Conservation (phyloP, 2,888 invertebrate genomes). For the Geotrupes spiniger region DNA sequence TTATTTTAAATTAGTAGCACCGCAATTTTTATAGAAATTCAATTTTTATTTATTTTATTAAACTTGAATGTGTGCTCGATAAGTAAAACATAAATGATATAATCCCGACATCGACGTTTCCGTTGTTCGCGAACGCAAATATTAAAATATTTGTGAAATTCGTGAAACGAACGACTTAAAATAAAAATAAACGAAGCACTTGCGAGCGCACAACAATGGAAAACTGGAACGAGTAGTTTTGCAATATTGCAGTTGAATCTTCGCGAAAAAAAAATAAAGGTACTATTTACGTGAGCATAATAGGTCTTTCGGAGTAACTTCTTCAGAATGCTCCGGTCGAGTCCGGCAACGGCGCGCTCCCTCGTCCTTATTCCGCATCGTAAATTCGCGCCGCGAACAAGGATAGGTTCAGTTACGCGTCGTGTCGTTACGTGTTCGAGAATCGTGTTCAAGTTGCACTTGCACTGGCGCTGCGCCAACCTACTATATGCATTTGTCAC, state of each 20-base stretch:
- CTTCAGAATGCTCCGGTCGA: conserved; percentile 3
- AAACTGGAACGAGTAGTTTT: conserved; percentile 18
- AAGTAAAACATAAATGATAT: too few species aligned
- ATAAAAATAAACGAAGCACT: conserved; percentile 7
- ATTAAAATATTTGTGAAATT: too few species aligned
- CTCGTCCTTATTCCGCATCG: conserved; percentile 2
- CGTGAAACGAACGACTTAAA: too few species aligned
- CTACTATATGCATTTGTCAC: conserved; percentile 22
- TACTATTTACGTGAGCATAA: conserved; percentile 18
- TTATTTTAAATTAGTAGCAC: too few species aligned
- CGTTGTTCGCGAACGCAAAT: too few species aligned
- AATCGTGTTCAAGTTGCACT: conserved; percentile 23
- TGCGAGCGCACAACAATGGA: conserved; percentile 11
- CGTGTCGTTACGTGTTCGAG: conserved; percentile 10
- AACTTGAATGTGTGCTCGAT: too few species aligned
- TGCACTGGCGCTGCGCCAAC: conserved; percentile 29
- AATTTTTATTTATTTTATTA: too few species aligned
- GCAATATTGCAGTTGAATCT: conserved; percentile 17
- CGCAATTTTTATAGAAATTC: too few species aligned
- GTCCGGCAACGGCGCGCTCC: conserved; percentile 1
- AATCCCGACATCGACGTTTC: too few species aligned
- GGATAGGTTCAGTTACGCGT: conserved; percentile 1
- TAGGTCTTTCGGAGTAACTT: conserved; percentile 13
- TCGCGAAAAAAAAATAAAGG: conserved; percentile 12
- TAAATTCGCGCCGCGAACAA: neutral